Evolutionary conservation across 2,797 vertebrate genomes (phyloP), one percentile per base, ranked within the genome.

Genomic region (Gymnoscopelus braueri): DNA sequence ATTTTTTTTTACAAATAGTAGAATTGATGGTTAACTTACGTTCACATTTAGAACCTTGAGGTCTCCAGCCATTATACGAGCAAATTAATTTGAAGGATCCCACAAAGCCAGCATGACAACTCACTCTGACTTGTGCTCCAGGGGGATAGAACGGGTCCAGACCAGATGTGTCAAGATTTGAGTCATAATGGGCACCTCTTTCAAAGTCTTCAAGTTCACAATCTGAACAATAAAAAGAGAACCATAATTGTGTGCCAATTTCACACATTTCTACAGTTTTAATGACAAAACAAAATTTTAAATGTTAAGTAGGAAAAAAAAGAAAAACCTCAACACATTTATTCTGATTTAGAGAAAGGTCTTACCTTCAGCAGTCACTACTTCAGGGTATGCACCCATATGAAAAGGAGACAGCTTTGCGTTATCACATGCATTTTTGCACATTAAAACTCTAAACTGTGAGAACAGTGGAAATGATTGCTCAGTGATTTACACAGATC

Each of bases 11-110:
- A 8, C 4, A 50, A 39, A 44, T 9, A 49, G 10, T 13, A 15
- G 52, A 55, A 55, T 5, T 5, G 10, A 29, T 12, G 3, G 1
- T 19, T 24, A n/a, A 74, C 90, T 91, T 82, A 94, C 93, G 63
- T 73, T 85, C 1, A 71, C 93, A 94, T 0, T 0, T n/a, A 0
- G 1, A 10, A 10, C 79, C 82, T n/a, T 0, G 15, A 0, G 0
- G 0, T 0, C 0, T 0, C 92, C 92, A 93, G 0, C 0, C 0
- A 1, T 75, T 79, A 0, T 68, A 1, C 0, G 0, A 0, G 65
- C 94, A 94, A n/a, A 1, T 3, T 12, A 92, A 14, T 72, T 50
- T 92, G 67, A 84, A 80, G 52, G 84, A 89, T 2, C 93, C 94
- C 19, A 4, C 61, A 67, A 53, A 87, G 52, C 94, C 94, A 5